These are phyloP conservation scores for Oncorhynchus tshawytscha DNA, from an alignment of 2,113 vertebrate species.

Conservation along the genomic window DNA sequence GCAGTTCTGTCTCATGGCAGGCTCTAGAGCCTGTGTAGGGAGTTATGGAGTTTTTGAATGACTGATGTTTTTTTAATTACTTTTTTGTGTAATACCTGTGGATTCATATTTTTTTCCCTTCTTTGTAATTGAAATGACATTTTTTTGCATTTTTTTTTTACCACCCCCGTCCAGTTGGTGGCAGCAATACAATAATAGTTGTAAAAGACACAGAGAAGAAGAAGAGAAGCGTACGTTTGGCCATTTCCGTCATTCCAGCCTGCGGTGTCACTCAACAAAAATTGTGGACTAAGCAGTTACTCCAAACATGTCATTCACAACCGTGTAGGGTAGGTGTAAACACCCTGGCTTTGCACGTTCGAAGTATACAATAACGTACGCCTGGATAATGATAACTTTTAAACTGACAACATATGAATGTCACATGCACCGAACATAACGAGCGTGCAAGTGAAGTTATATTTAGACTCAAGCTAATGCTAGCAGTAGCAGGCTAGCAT, in stretches of 20 bases:
- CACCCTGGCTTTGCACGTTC: not conserved
- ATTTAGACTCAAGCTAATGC: not conserved
- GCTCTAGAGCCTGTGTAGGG: too few species aligned
- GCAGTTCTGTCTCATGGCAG: too few species aligned
- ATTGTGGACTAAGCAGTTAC: constrained; percentile 48
- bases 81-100: too few species aligned
- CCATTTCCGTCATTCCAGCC: constrained; percentile 60
- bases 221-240: constrained; percentile 32
- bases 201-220: too few species aligned
- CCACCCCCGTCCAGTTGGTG: too few species aligned
- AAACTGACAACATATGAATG: not conserved
- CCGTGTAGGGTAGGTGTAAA: constrained; percentile 65
- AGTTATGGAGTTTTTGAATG: too few species aligned
- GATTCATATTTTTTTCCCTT: too few species aligned
- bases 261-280: constrained; percentile 71
- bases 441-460: not conserved
- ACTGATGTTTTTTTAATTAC: too few species aligned
- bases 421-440: not conserved
- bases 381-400: not conserved
- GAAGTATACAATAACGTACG: not conserved
- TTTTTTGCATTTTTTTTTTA: too few species aligned
- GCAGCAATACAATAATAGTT: too few species aligned
- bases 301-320: constrained; percentile 36
- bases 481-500: not conserved
- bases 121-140: too few species aligned